Evolutionary conservation across 2,113 vertebrate species (phyloP), one percentile per base, ranked within the genome.

Genomic region (Sylvia atricapilla): DNA sequence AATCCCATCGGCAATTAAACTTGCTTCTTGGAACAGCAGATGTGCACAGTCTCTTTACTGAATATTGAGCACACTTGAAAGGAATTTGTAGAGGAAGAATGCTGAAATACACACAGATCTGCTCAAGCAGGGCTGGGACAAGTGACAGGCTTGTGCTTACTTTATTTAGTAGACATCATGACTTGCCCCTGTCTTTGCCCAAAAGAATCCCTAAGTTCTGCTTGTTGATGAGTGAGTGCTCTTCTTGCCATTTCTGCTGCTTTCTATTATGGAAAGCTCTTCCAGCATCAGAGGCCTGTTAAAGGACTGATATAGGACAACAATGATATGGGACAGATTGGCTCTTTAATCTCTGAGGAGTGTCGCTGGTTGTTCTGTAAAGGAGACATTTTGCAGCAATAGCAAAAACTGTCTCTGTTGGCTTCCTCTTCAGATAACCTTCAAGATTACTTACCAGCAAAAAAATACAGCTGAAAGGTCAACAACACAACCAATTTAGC

Each of bases 1-100:
- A 41, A 77, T 90, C 92, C 97, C 96, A 97, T 97, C 94, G 97
- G 96, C 97, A 98, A 97, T 98, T 98, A 97, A 96, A 98, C 74
- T 96, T 90, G 95, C 94, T 98, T 98, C 96, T 97, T 96, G 96
- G 91, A 96, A 97, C 91, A 97, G 92, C 97, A 97, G 97, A 97
- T 97, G 97, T 96, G 87, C 78, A 52, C 35, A 84, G 92, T 81
- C 93, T 96, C 63, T 92, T 92, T 91, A 72, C 43, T 96, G 94
- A 96, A 97, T 96, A 91, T 66, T 92, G 94, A 97, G 84, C 78
- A 88, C 84, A 73, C 94, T 95, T 96, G 95, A 97, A 94, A 97
- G 83, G 78, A 89, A 74, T 93, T 89, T 95, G 73, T 64, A 78
- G 86, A 83, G 53, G 77, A 94, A 90, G 94, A 95, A 55, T 35